Conservation (phyloP, 2,888 invertebrate genomes). For the Drosophila nr. perissopoda region DNA sequence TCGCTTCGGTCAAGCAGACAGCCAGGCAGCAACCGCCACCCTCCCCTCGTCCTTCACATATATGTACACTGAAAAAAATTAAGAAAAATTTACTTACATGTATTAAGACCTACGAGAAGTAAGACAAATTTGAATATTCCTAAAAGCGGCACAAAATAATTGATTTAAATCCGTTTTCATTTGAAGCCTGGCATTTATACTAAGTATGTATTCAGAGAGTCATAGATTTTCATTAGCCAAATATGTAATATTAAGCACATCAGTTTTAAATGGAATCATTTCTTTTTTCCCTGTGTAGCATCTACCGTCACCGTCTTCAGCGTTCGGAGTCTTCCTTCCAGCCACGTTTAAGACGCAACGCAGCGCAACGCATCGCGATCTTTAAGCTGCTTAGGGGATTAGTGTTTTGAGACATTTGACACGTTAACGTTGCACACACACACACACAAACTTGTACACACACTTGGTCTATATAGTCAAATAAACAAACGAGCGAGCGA, state of each 20-base stretch:
- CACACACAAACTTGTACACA: constrained; percentile 15
- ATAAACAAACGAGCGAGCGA: constrained; percentile 50
- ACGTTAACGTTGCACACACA: constrained; percentile 75
- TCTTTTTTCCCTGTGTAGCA: neutral
- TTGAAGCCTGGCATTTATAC: neutral
- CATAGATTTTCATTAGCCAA: neutral
- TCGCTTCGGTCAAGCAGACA: constrained; percentile 67
- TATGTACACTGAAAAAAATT: neutral
- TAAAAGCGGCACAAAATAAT: neutral
- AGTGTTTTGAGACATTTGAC: constrained; percentile 83
- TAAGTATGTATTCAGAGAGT: neutral
- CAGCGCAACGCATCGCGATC: constrained; percentile 74
- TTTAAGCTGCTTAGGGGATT: constrained; percentile 84
- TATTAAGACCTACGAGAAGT: neutral
- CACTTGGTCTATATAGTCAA: constrained; percentile 45
- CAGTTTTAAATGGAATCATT: neutral
- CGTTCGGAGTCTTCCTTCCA: constrained; percentile 26
- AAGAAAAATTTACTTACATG: neutral
- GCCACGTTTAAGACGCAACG: constrained; percentile 60
- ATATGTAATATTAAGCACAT: neutral
- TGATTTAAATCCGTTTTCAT: neutral
- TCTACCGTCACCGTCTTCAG: constrained; percentile 10
- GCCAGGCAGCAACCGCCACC: constrained; percentile 43
- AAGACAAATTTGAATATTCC: neutral
- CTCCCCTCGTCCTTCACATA: constrained; percentile 2